Evolutionary conservation across 2,888 invertebrate species (phyloP).

Genomic region (Lobophora halterata): DNA sequence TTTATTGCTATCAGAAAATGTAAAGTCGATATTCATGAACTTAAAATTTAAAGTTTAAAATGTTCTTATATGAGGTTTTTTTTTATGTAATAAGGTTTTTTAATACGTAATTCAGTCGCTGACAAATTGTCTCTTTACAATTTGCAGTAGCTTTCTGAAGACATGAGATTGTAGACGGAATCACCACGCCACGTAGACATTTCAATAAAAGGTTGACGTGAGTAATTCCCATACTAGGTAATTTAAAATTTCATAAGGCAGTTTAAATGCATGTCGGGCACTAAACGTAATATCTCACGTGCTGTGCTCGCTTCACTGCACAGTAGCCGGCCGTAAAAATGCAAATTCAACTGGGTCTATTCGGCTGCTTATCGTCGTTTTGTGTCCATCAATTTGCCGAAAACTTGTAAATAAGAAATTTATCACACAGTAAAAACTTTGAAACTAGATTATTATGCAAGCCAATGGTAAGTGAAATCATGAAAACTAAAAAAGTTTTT

Average conservation of each 20-base stretch:
- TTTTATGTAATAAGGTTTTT: too few relatives aligned
- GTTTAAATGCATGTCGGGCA: constrained; percentile 54
- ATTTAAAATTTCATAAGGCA: constrained; percentile 48
- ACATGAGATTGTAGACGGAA: constrained; percentile 1
- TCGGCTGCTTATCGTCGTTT: background rate
- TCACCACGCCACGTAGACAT: constrained; percentile 24
- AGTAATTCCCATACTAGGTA: constrained; percentile 35
- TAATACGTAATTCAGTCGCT: too few relatives aligned
- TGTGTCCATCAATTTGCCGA: background rate
- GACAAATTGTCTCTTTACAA: too few relatives aligned
- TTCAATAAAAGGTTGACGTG: constrained; percentile 32
- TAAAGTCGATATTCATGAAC: too few relatives aligned
- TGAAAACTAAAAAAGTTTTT: too few relatives aligned
- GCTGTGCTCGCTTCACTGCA: constrained; percentile 41
- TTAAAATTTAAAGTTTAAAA: too few relatives aligned
- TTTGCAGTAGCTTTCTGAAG: constrained; percentile 9
- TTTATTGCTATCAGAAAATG: too few relatives aligned
- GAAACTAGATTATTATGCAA: too few relatives aligned
- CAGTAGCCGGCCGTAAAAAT: constrained; percentile 50
- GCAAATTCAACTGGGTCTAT: constrained; percentile 42
- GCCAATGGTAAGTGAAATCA: too few relatives aligned
- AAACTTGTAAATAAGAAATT: too few relatives aligned
- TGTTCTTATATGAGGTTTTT: too few relatives aligned
- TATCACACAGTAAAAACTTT: too few relatives aligned
- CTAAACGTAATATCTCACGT: constrained; percentile 44